Evolutionary conservation across 2,113 vertebrate genomes (phyloP), one percentile per base, ranked within the genome.

Genomic region (Gymnobelideus leadbeateri): DNA sequence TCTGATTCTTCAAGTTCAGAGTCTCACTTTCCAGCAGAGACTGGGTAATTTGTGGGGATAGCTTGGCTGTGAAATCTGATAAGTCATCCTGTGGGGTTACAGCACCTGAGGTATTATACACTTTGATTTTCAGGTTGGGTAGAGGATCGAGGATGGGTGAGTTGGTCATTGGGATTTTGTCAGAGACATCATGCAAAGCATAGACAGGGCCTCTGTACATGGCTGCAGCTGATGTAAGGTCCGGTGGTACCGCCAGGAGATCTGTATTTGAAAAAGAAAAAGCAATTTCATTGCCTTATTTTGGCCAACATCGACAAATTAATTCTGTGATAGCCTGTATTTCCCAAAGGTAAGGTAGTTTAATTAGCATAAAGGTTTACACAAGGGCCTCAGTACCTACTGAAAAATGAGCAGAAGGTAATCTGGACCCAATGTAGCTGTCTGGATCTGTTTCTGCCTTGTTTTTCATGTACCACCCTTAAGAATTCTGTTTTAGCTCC

Each of bases 161-260:
- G 98, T 99, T 99, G 97, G 99, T 99, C 99, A 99, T 99, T 55
- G 99, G 99, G 95, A 99, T 99, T 98, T 99, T 99, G 98, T 99
- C 99, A 0, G 99, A 99, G 96, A 99, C 99, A 0, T 99, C 99
- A 0, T 99, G 99, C 96, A 99, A 98, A 55, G 99, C 99, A 0
- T 99, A 99, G 57, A 99, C 99, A 0, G 99, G 99, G 10, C 99
- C 99, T 10, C 99, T 99, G 97, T 99, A 99, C 99, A 99, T 99
- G 97, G 99, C 99, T 10, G 99, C 99, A 0, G 99, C 99, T 21
- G 99, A 99, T 2, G 99, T 99, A 96, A 99, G 98, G 96, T 99
- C 99, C 89, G 99, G 99, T 43, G 99, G 99, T 0, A 99, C 99
- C 0, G 99, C 99, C 92, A 99, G 99, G 51, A 99, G 99, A 98